These are phyloP conservation scores for Labroides dimidiatus DNA, from an alignment of 2,797 vertebrate genomes.

Conservation along the genomic window DNA sequence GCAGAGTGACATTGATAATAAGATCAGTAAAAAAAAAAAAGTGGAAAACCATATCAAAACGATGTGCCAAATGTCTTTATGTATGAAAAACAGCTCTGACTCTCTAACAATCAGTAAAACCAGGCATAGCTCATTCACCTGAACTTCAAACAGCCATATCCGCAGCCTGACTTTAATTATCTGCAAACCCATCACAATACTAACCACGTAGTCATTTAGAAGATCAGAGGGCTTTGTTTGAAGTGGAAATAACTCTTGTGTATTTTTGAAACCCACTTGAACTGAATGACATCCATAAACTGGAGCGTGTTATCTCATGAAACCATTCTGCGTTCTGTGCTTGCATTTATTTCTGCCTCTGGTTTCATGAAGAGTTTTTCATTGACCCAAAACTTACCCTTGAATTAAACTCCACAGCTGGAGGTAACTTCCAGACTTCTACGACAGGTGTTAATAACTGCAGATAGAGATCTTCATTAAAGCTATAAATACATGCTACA, in stretches of 20 bases:
- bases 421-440: background rate
- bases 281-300: constrained; percentile 15
- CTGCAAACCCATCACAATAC: constrained; percentile 28
- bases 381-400: background rate
- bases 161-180: constrained; percentile 29
- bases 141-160: constrained; percentile 39
- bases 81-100: no score
- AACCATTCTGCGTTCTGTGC: background rate
- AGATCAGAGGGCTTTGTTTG: constrained; percentile 39
- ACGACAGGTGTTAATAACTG: background rate
- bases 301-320: background rate
- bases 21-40: no score
- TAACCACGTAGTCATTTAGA: constrained; percentile 14
- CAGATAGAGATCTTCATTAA: background rate
- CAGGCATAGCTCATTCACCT: constrained; percentile 21
- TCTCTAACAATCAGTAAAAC: no score
- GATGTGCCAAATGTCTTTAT: no score
- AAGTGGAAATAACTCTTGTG: constrained; percentile 44
- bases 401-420: background rate
- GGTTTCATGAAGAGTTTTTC: constrained; percentile 10
- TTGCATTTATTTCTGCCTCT: constrained; percentile 25
- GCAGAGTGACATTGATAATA: no score
- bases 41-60: no score
- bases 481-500: background rate
- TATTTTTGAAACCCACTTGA: constrained; percentile 32